Percentiles rank a stretch among this genome's conserved stretches.
Conservation (phyloP, 2,888 invertebrate species). For the Pristionchus japonicus region DNA sequence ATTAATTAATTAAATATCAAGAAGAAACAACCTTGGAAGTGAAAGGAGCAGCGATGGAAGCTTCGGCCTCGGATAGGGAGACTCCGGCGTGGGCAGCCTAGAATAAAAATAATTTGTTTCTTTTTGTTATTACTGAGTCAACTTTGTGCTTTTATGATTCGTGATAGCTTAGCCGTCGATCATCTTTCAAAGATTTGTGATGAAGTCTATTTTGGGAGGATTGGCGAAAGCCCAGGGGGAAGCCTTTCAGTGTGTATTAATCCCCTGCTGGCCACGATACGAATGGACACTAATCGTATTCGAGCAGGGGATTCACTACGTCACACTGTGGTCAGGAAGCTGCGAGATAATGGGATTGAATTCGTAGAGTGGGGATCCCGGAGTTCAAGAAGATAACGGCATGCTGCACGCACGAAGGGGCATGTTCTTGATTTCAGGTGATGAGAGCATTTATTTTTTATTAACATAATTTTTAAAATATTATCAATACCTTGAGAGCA, state of each 20-base stretch:
- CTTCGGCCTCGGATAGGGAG: conserved; percentile 79
- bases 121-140: no score
- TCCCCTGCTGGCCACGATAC: not conserved
- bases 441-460: no score
- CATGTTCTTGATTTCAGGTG: no score
- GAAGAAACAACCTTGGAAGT: conserved; percentile 81
- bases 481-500: conserved; percentile 74
- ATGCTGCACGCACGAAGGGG: no score
- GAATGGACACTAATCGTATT: not conserved
- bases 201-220: not conserved
- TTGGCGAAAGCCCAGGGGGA: not conserved
- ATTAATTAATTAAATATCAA: not conserved
- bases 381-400: no score
- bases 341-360: not conserved
- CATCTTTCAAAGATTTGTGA: not conserved
- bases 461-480: no score
- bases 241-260: not conserved
- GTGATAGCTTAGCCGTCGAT: no score
- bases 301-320: not conserved
- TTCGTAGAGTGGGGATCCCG: no score
- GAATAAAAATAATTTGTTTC: conserved; percentile 38
- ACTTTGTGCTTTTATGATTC: not conserved
- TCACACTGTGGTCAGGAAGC: not conserved
- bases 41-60: conserved; percentile 80
- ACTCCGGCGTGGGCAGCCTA: conserved; percentile 77